phyloP scores from a whole-genome alignment of 2,797 vertebrate species.

The Ctenopoma multispine region DNA sequence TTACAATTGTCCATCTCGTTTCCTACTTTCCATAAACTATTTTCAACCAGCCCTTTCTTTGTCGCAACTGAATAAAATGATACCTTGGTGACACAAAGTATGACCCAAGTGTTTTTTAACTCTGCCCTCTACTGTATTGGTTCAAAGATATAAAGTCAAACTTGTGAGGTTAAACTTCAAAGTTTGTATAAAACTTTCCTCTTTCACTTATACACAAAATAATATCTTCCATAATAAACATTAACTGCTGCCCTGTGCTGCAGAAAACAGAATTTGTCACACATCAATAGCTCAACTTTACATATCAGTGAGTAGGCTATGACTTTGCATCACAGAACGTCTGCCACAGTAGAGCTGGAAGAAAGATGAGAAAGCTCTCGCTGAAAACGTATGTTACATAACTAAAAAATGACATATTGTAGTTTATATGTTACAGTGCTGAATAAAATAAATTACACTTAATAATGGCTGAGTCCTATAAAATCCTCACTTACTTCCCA shows the following conservation, averaged over 20 bases:
- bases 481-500: conserved; percentile 13
- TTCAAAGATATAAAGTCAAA: conserved; percentile 1
- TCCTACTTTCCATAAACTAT: neutral
- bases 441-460: neutral
- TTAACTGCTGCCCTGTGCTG: conserved; percentile 40
- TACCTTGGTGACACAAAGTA: no score
- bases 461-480: conserved; percentile 1
- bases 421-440: neutral
- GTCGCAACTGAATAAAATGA: no score
- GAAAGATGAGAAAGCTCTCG: conserved; percentile 38
- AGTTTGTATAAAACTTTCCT: conserved; percentile 26
- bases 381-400: conserved; percentile 25
- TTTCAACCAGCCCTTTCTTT: no score
- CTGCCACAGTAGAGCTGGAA: conserved; percentile 20
- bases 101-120: neutral
- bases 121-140: neutral
- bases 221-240: neutral
- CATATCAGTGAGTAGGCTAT: conserved; percentile 42
- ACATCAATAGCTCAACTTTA: conserved; percentile 39
- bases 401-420: neutral
- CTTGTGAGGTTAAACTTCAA: conserved; percentile 17
- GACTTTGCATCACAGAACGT: conserved; percentile 35
- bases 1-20: neutral
- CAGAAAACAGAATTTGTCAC: conserved; percentile 51
- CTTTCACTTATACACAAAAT: conserved; percentile 6